Evolutionary conservation across 2,888 invertebrate species (phyloP).

Genomic region (Euzetes globulus): DNA sequence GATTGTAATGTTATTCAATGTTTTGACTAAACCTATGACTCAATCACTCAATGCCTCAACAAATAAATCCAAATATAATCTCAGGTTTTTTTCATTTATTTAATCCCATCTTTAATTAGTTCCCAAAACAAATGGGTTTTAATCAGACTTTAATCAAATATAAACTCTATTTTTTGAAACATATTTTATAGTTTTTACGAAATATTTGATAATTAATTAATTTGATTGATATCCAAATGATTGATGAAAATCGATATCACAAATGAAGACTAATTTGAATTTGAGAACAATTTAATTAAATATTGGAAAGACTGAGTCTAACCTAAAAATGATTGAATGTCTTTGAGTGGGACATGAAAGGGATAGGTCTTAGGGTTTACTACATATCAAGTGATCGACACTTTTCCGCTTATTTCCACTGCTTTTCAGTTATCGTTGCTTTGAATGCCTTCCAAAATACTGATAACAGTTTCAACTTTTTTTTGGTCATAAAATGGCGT

Average conservation of each 20-base stretch:
- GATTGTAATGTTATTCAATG: no score
- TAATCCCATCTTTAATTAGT: no score
- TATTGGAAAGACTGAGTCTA: neutral
- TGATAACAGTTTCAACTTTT: neutral
- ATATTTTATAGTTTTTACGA: neutral
- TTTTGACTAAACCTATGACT: no score
- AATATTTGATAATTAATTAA: neutral
- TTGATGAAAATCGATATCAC: neutral
- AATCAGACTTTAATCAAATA: no score
- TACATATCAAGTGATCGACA: neutral
- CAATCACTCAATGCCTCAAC: no score
- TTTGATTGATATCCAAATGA: neutral
- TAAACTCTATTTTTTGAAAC: neutral
- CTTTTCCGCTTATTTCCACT: neutral
- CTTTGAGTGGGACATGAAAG: neutral
- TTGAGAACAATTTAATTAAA: neutral
- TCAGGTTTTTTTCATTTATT: no score
- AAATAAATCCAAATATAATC: no score
- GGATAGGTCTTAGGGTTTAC: neutral
- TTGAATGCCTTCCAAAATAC: neutral
- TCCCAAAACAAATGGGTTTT: no score
- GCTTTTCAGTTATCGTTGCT: neutral
- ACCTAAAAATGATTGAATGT: neutral
- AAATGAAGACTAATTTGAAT: neutral
- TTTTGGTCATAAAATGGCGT: slow-evolving; percentile 8